A percentile compares a stretch with the other conserved stretches of the same genome.
Evolutionary conservation across 2,797 vertebrate species (phyloP).

Genomic region (Mormyrops boulengeri): DNA sequence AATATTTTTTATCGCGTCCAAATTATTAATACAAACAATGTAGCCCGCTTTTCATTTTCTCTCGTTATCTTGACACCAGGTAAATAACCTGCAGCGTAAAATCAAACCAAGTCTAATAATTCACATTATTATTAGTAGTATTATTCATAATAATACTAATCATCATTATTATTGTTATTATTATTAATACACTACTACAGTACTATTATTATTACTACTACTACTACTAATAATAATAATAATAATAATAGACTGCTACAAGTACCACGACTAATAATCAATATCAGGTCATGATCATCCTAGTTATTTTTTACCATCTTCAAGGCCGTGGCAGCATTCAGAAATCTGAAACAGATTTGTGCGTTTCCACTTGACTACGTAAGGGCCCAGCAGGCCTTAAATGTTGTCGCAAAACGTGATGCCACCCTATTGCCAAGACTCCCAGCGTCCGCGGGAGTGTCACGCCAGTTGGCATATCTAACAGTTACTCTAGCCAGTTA

Average conservation of each 20-base stretch:
- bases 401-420: constrained; percentile 64
- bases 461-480: constrained; percentile 62
- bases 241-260: constrained; percentile 16
- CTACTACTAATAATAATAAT: constrained; percentile 2
- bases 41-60: not conserved
- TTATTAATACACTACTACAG: not conserved
- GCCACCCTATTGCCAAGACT: constrained; percentile 56
- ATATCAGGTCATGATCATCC: not conserved
- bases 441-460: constrained; percentile 49
- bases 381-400: constrained; percentile 60
- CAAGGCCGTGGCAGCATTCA: constrained; percentile 29
- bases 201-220: not conserved
- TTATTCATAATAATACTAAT: constrained; percentile 1
- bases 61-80: not conserved
- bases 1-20: not conserved
- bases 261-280: not conserved
- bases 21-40: not conserved
- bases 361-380: constrained; percentile 57
- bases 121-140: not conserved
- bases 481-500: constrained; percentile 49
- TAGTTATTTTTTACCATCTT: not conserved
- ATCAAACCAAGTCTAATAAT: not conserved
- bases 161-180: not conserved
- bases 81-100: not conserved
- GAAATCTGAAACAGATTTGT: constrained; percentile 50